Evolutionary conservation across 2,888 invertebrate species (phyloP).

Genomic region (Polymixis flavicincta): DNA sequence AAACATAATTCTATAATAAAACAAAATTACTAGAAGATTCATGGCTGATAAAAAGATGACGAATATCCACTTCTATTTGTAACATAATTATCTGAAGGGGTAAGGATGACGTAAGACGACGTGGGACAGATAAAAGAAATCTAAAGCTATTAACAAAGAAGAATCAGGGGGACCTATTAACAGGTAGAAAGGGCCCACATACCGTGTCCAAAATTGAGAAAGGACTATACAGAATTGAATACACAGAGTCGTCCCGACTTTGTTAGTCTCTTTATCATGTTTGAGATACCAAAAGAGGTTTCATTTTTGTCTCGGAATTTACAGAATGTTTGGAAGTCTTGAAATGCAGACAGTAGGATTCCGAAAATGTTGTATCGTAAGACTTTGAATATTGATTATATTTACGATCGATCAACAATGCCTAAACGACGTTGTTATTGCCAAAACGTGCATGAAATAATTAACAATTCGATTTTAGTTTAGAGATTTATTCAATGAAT

Average conservation of each 20-base stretch:
- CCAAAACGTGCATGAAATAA: slow-evolving; percentile 37
- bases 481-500: background rate
- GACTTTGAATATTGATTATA: slow-evolving; percentile 31
- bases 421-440: slow-evolving; percentile 43
- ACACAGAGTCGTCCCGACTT: background rate
- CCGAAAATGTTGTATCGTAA: slow-evolving; percentile 23
- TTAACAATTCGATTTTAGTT: background rate
- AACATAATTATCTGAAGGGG: slow-evolving; percentile 21
- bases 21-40: slow-evolving; percentile 7
- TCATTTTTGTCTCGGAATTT: slow-evolving; percentile 19
- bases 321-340: slow-evolving; percentile 8
- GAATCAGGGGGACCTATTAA: slow-evolving; percentile 1
- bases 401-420: slow-evolving; percentile 27
- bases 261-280: slow-evolving; percentile 18
- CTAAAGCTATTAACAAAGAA: background rate
- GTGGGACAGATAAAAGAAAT: slow-evolving; percentile 41
- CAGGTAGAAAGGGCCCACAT: slow-evolving; percentile 45
- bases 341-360: slow-evolving; percentile 26
- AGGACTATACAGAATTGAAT: slow-evolving; percentile 20
- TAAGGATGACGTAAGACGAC: slow-evolving; percentile 11
- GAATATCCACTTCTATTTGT: slow-evolving; percentile 9
- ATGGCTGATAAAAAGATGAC: slow-evolving; percentile 17
- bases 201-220: slow-evolving; percentile 9
- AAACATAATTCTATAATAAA: slow-evolving; percentile 9
- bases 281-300: slow-evolving; percentile 23